A percentile compares a stretch with the other conserved stretches of the same genome.
Evolutionary conservation across 1,140 invertebrate species (phyloP).

Genomic region (Bombus cullumanus): DNA sequence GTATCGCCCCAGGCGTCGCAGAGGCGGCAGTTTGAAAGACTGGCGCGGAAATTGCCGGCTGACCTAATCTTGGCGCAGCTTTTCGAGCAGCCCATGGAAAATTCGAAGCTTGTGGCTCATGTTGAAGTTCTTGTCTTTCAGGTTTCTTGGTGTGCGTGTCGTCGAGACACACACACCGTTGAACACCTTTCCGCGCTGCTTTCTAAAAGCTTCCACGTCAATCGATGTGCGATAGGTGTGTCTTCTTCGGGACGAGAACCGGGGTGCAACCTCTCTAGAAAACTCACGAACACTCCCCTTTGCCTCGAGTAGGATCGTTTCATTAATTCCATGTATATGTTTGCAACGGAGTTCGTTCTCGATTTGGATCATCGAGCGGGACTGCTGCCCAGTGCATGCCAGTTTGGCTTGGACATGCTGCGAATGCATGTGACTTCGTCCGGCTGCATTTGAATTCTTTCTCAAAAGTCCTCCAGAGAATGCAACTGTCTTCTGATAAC

Average conservation of each 20-base stretch:
- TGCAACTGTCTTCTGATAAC: not conserved
- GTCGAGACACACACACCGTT: not conserved
- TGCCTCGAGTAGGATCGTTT: not conserved
- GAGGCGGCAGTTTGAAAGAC: conserved; percentile 45
- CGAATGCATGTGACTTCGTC: not conserved
- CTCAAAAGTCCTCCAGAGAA: not conserved
- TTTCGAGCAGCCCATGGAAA: conserved; percentile 55
- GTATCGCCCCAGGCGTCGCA: conserved; percentile 37
- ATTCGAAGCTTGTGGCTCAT: conserved; percentile 40
- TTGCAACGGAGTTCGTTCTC: not conserved
- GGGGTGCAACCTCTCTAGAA: not conserved
- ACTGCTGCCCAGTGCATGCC: not conserved
- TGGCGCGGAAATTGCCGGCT: conserved; percentile 53
- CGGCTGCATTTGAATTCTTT: not conserved
- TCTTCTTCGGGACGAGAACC: not conserved
- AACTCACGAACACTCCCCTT: not conserved
- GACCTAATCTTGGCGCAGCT: conserved; percentile 61
- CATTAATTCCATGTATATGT: conserved; percentile 20
- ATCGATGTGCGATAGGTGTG: conserved; percentile 7
- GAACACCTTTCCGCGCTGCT: not conserved
- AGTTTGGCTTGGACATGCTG: not conserved
- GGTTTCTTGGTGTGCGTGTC: not conserved
- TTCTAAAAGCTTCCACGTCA: conserved; percentile 55
- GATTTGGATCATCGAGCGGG: not conserved
- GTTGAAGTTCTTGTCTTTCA: conserved; percentile 51